A percentile compares a stretch with the other conserved stretches of the same genome.
Evolutionary conservation across 2,113 vertebrate genomes (phyloP).

Genomic region (Callithrix jacchus): DNA sequence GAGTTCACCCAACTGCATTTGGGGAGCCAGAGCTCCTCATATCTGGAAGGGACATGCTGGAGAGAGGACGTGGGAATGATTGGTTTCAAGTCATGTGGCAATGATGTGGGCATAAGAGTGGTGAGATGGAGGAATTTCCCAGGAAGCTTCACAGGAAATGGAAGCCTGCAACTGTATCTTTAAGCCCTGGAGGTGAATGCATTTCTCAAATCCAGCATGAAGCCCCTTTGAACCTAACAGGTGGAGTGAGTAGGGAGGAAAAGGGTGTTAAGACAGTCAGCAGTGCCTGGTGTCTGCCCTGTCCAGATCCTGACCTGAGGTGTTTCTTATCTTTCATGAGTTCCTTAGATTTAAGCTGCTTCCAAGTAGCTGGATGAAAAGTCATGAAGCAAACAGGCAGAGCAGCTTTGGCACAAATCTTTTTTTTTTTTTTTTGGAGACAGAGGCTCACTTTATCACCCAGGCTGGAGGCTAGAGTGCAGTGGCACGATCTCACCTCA

Average conservation of each 20-base stretch:
- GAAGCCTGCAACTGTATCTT: slow-evolving; percentile 30
- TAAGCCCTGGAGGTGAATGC: slow-evolving; percentile 49
- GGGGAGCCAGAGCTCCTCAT: neutral
- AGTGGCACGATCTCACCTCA: neutral
- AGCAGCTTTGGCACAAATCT: neutral
- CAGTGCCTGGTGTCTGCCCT: neutral
- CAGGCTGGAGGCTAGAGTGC: neutral
- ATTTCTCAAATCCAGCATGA: slow-evolving; percentile 46
- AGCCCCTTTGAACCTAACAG: slow-evolving; percentile 18
- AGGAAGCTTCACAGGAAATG: slow-evolving; percentile 49
- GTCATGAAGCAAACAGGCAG: neutral
- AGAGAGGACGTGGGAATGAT: neutral
- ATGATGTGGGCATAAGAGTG: slow-evolving; percentile 33
- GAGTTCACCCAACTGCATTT: slow-evolving; percentile 29
- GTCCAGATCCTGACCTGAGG: neutral
- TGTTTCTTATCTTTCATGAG: neutral
- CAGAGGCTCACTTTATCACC: neutral
- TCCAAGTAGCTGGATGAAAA: neutral
- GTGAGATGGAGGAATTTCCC: slow-evolving; percentile 55
- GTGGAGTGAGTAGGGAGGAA: neutral
- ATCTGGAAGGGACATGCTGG: slow-evolving; percentile 33
- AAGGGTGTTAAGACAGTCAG: neutral
- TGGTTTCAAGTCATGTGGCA: slow-evolving; percentile 48
- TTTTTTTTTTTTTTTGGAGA: neutral
- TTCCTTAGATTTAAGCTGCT: neutral